These are phyloP conservation scores for rabbit (Oryctolagus cuniculus) DNA, from an alignment of 2,113 vertebrate genomes.

Conservation along the genomic window DNA sequence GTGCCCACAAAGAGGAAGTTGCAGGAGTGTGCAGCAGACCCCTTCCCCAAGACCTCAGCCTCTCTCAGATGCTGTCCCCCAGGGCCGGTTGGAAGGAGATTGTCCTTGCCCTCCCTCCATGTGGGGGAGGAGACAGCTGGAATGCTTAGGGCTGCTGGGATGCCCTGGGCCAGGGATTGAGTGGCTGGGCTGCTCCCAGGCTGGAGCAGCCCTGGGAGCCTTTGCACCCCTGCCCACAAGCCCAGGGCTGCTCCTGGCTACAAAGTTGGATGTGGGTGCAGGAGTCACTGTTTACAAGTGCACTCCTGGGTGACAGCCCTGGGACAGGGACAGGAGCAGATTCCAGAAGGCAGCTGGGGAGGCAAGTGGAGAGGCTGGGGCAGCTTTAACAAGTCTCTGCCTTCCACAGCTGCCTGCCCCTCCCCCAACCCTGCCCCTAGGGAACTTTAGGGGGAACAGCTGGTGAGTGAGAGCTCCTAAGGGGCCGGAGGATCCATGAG, in stretches of 20 bases:
- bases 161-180: slow-evolving; percentile 1
- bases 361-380: neutral
- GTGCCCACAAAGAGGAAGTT: neutral
- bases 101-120: slow-evolving; percentile 35
- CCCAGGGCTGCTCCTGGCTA: neutral
- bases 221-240: neutral
- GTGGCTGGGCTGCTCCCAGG: neutral
- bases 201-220: neutral
- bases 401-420: slow-evolving; percentile 64
- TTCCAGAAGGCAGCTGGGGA: slow-evolving; percentile 77
- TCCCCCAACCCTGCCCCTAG: slow-evolving; percentile 45
- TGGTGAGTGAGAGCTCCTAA: slow-evolving; percentile 65
- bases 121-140: neutral
- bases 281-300: slow-evolving; percentile 65
- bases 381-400: slow-evolving; percentile 36
- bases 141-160: neutral
- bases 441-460: slow-evolving; percentile 67
- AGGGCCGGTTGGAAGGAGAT: slow-evolving; percentile 51
- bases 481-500: slow-evolving; percentile 29
- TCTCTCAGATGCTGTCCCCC: slow-evolving; percentile 52
- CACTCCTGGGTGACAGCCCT: slow-evolving; percentile 55
- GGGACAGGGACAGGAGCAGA: neutral
- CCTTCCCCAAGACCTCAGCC: slow-evolving; percentile 13
- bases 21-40: neutral
- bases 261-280: slow-evolving; percentile 7